Evolutionary conservation across 2,888 invertebrate genomes (phyloP), one percentile per base, ranked within the genome.

Genomic region (Sialis fuliginosa): DNA sequence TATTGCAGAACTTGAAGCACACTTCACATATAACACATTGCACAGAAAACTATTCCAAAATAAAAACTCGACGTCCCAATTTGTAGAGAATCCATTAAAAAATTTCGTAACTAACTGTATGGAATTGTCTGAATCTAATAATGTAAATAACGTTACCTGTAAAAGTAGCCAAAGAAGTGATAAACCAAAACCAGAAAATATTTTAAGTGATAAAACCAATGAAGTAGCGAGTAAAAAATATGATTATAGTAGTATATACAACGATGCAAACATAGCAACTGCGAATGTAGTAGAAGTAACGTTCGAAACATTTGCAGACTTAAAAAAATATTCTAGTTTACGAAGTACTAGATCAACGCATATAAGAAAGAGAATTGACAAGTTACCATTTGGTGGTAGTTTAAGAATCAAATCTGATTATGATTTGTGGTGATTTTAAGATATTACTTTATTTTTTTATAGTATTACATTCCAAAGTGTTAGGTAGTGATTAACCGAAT

Each of bases 11-110:
- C 54, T 66, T 53, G 65, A 66, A 57, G 61, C 60, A 55, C 54
- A 56, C 46, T 60, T 58, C 47, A 63, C 60, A 35, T 62, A 63
- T 54, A 60, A 60, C 54, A 64, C 62, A 53, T 55, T 70, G 49
- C 63, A 66, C 54, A 67, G 71, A 57, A 63, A 63, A 56, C 58
- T 66, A 49, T 72, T 67, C 57, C 63, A 67, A 48, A 62, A 70
- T 44, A 62, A 59, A 56, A 67, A 65, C 55, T 64, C 69, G 47
- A 72, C 67, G 58, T 60, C 63, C 46, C 64, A 74, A 56, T 74
- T 74, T 58, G 71, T 68, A 51, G 63, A 67, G 58, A 74, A 74
- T 57, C 73, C 73, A 33, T 59, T 74, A 50, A 60, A 69, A 44
- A 56, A 64, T 55, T 65, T 65, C 53, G 9, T 35, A 37, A 22